Conservation (phyloP, 2,797 vertebrate genomes). For the Coracias cyanogaster region DNA sequence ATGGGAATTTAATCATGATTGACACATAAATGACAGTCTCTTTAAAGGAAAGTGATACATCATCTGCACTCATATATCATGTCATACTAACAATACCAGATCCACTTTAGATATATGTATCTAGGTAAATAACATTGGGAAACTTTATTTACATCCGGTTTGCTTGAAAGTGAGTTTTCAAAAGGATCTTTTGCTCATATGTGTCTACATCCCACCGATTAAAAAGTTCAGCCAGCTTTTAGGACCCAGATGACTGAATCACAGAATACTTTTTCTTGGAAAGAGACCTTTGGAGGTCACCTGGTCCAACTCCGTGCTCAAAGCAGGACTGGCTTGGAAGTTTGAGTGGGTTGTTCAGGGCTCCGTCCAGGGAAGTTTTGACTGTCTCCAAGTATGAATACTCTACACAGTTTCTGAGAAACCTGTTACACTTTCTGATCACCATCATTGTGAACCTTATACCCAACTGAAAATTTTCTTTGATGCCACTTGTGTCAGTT, state of each 20-base stretch:
- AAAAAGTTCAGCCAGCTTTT: neutral
- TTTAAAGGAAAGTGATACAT: constrained; percentile 31
- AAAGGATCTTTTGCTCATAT: neutral
- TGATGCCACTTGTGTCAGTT: neutral
- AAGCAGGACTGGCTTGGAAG: neutral
- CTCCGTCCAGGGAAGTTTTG: neutral
- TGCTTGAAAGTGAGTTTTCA: neutral
- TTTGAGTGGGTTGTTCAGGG: neutral
- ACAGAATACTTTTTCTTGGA: neutral
- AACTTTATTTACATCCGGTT: neutral
- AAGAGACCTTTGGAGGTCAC: neutral
- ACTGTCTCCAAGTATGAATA: neutral
- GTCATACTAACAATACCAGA: neutral
- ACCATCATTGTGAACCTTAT: neutral
- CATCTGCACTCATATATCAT: neutral
- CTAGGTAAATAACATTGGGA: neutral
- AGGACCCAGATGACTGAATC: neutral
- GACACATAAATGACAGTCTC: constrained; percentile 23
- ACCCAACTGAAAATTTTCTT: neutral
- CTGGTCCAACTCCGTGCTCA: neutral
- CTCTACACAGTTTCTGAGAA: neutral
- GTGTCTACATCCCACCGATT: neutral
- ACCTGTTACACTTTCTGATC: neutral
- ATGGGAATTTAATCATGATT: constrained; percentile 27
- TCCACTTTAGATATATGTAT: neutral